A percentile compares a stretch with the other conserved stretches of the same genome.
Conservation (phyloP, 2,113 vertebrate species). For the Chrysochloris asiatica region DNA sequence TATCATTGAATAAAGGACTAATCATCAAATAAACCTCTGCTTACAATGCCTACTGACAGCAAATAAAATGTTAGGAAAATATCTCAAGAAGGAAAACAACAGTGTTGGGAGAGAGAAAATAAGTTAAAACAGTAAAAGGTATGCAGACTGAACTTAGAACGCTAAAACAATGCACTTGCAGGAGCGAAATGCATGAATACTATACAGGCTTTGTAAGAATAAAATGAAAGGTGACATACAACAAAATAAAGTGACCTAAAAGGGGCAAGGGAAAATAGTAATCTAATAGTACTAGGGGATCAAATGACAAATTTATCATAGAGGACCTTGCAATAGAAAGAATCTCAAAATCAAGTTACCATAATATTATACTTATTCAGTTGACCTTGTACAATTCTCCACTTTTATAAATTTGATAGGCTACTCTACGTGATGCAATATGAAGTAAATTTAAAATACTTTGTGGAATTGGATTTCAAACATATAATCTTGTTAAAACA, state of each 20-base stretch:
- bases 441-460: background rate
- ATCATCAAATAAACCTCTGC: slow-evolving; percentile 35
- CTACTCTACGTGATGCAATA: background rate
- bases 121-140: background rate
- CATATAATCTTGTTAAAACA: background rate
- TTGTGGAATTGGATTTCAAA: background rate
- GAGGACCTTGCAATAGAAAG: background rate
- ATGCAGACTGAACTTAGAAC: slow-evolving; percentile 33
- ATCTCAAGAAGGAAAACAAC: background rate
- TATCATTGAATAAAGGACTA: slow-evolving; percentile 40
- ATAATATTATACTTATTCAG: background rate
- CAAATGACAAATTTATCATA: background rate
- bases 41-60: background rate
- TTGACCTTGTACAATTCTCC: background rate
- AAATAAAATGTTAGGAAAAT: slow-evolving; percentile 30
- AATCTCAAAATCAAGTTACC: slow-evolving; percentile 13
- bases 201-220: background rate
- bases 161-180: background rate
- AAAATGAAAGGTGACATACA: background rate
- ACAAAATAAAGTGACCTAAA: background rate
- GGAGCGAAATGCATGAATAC: background rate
- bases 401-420: background rate
- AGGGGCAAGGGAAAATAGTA: background rate
- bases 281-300: background rate
- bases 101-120: background rate